phyloP scores from a whole-genome alignment of 2,113 vertebrate species.

The Microcebus ravelobensis region DNA sequence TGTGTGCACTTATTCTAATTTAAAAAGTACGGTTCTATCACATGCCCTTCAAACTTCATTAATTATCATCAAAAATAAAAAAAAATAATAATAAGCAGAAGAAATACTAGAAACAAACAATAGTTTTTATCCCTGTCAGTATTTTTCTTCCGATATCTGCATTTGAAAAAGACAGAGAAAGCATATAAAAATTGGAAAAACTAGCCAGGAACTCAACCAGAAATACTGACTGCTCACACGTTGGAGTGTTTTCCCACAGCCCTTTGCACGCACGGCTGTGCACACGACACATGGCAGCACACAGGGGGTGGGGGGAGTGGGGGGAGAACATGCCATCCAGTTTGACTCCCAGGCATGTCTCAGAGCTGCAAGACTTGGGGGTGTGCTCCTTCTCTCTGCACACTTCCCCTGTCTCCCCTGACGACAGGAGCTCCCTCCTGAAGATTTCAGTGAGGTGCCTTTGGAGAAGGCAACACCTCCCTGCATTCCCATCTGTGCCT shows the following conservation, averaged over 20 bases:
- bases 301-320: no score
- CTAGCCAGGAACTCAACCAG: not conserved
- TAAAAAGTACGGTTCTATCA: not conserved
- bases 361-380: fast-evolving
- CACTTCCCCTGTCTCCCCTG: not conserved
- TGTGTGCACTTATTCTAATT: not conserved
- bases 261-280: not conserved
- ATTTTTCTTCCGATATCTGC: no score
- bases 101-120: not conserved
- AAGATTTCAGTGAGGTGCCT: not conserved
- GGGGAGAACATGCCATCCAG: fast-evolving
- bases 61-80: not conserved
- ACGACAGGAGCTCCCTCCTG: not conserved
- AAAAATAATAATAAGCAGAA: not conserved
- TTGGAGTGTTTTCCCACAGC: no score
- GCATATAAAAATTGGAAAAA: not conserved
- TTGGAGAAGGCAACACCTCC: not conserved
- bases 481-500: not conserved
- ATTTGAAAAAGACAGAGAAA: not conserved
- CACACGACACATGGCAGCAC: not conserved
- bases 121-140: not conserved
- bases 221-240: not conserved
- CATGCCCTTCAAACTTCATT: not conserved
- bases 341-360: not conserved
- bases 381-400: not conserved